Percentiles rank a stretch among this genome's conserved stretches.
Conservation (phyloP, 2,888 invertebrate genomes). For the Dryococelus australis region DNA sequence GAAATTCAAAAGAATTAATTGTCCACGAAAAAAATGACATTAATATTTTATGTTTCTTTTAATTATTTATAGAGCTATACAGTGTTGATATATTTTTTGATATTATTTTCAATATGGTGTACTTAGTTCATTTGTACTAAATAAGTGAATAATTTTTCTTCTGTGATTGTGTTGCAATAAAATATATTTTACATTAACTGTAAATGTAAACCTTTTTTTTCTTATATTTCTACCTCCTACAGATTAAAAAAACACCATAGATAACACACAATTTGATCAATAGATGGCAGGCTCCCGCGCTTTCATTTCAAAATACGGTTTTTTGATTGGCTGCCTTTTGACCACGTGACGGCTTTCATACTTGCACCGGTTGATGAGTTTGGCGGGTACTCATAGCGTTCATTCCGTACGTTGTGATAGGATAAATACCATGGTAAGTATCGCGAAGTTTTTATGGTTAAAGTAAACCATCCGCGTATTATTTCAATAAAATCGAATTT, state of each 20-base stretch:
- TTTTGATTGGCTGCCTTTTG: constrained; percentile 52
- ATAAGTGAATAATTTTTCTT: no score
- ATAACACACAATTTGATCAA: constrained; percentile 38
- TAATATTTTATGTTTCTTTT: no score
- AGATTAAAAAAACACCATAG: background rate
- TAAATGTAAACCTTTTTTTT: background rate
- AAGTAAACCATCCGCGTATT: constrained; percentile 53
- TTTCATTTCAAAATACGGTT: constrained; percentile 32
- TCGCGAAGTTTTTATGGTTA: constrained; percentile 57
- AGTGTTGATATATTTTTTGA: no score
- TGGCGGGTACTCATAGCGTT: constrained; percentile 56
- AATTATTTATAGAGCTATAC: no score
- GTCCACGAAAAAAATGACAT: no score
- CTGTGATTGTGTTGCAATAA: no score
- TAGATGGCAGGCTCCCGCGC: constrained; percentile 42
- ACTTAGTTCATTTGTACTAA: no score
- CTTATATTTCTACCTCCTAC: background rate
- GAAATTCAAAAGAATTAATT: no score
- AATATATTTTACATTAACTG: background rate
- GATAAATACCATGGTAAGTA: constrained; percentile 59
- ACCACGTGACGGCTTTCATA: constrained; percentile 57
- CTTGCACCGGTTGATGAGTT: constrained; percentile 48
- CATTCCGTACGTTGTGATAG: constrained; percentile 38
- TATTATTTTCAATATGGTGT: no score
- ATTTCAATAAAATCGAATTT: constrained; percentile 49